A percentile compares a stretch with the other conserved stretches of the same genome.
These are phyloP conservation scores for Parnassius smintheus DNA, from an alignment of 2,888 invertebrate species.

Conservation along the genomic window DNA sequence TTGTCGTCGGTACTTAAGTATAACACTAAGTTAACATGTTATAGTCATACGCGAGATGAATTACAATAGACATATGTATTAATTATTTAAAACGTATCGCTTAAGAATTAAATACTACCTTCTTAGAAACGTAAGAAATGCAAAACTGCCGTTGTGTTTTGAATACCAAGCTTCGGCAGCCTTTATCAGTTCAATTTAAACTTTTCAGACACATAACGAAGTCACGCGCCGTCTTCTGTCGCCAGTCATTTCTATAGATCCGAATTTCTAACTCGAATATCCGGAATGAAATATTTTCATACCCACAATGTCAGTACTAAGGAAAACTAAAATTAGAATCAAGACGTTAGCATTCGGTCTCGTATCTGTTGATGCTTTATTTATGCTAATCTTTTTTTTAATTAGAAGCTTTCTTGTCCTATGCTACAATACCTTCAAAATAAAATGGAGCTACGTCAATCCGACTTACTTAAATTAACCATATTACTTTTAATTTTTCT, in stretches of 20 bases:
- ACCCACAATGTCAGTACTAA: not conserved
- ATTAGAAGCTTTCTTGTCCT: too few relatives aligned
- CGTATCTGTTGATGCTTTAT: not conserved
- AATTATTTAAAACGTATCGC: too few relatives aligned
- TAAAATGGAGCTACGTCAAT: too few relatives aligned
- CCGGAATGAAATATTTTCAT: constrained; percentile 11
- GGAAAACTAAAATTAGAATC: constrained; percentile 1
- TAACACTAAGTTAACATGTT: too few relatives aligned
- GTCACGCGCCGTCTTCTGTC: constrained; percentile 26
- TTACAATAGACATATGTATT: too few relatives aligned
- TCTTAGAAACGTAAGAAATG: not conserved
- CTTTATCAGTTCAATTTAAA: constrained; percentile 30
- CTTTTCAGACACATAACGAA: constrained; percentile 32
- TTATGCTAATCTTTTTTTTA: not conserved
- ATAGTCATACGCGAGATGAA: too few relatives aligned
- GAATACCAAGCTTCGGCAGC: constrained; percentile 3
- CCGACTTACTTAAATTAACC: too few relatives aligned
- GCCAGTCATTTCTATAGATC: constrained; percentile 12
- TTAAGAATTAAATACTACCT: too few relatives aligned
- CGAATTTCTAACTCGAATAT: constrained; percentile 15
- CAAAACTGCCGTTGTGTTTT: constrained; percentile 4
- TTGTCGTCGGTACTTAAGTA: too few relatives aligned
- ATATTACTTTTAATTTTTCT: too few relatives aligned
- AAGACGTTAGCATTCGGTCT: not conserved
- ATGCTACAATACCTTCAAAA: too few relatives aligned